These are phyloP conservation scores for Natator depressus DNA, from an alignment of 2,113 vertebrate species.

Conservation along the genomic window DNA sequence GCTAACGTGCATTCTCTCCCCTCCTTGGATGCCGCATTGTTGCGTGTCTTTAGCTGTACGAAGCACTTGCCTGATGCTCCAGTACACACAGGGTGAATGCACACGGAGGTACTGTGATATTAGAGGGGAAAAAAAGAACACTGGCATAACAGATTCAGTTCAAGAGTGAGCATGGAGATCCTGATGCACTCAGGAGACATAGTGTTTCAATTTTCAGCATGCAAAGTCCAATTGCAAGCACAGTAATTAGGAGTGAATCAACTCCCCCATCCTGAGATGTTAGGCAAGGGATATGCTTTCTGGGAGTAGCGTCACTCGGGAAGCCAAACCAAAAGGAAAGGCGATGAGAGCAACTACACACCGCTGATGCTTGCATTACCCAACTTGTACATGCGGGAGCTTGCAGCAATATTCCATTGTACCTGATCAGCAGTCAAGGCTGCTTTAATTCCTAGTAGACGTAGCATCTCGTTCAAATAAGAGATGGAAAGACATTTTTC, in stretches of 20 bases:
- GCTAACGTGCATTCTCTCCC: neutral
- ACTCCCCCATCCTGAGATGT: neutral
- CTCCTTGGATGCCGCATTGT: neutral
- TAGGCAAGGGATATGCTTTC: neutral
- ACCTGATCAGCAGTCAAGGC: neutral
- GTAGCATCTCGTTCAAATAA: neutral
- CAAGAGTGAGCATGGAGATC: neutral
- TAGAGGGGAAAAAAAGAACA: neutral
- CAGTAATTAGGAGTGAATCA: neutral
- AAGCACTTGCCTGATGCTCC: neutral
- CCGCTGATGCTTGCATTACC: neutral
- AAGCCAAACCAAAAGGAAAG: conserved; percentile 1
- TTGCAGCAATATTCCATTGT: neutral
- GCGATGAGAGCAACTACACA: neutral
- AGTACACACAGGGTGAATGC: neutral
- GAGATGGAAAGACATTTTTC: fast-evolving
- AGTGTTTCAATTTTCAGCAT: neutral
- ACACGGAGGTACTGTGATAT: neutral
- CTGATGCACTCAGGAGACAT: neutral
- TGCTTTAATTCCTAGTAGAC: neutral
- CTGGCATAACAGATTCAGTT: neutral
- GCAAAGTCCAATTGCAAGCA: neutral
- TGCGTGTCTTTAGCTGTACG: neutral
- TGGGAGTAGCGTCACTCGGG: fast-evolving
- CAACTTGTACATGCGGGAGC: neutral